Evolutionary conservation across 2,113 vertebrate genomes (phyloP).

Genomic region (Isichthys henryi): DNA sequence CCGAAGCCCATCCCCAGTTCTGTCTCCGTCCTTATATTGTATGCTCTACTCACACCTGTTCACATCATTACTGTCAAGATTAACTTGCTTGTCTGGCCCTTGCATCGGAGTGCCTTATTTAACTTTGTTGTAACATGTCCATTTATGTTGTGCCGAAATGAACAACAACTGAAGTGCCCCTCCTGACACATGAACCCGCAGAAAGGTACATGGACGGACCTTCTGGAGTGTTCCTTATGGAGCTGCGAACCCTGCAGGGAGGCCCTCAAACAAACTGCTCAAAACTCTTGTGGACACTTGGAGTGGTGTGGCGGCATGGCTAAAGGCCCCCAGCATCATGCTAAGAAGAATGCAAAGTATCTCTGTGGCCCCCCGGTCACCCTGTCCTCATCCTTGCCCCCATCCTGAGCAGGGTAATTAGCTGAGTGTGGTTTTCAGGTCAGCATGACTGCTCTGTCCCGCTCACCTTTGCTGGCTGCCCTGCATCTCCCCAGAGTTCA

Average conservation of each 20-base stretch:
- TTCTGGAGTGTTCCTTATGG: neutral
- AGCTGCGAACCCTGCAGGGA: neutral
- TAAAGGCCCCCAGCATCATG: neutral
- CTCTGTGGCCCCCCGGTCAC: neutral
- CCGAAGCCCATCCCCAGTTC: neutral
- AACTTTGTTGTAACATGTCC: neutral
- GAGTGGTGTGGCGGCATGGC: neutral
- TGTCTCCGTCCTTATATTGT: neutral
- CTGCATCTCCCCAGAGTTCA: neutral
- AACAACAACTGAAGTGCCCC: neutral
- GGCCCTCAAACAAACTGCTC: neutral
- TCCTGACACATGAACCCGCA: neutral
- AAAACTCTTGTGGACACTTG: neutral
- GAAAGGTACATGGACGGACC: neutral
- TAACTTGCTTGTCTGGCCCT: neutral
- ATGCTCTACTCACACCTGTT: neutral
- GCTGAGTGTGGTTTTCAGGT: neutral
- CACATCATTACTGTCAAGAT: neutral
- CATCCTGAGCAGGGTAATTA: neutral
- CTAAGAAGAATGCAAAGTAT: neutral
- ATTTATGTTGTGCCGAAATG: neutral
- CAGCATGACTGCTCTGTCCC: neutral
- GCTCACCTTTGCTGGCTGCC: neutral
- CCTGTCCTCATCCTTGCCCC: neutral
- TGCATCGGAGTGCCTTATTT: neutral